Conservation (phyloP, 64 coral and sea anemone genomes). For the Platygyra sinensis region DNA sequence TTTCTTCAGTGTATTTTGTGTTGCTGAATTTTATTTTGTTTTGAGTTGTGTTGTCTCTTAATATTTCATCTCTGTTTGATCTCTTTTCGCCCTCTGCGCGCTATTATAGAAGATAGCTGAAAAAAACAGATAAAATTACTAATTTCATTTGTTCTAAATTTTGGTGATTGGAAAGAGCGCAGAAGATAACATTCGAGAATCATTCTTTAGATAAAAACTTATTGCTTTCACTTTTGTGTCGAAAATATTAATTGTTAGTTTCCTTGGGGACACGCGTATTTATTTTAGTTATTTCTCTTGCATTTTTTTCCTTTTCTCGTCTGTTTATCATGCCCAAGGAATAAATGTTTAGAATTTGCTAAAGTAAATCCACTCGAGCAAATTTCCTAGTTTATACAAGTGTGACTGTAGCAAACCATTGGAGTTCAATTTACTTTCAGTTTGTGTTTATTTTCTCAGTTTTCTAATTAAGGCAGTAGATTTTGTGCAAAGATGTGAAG, state of each 20-base stretch:
- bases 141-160: conserved; percentile 55
- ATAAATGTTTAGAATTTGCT: conserved; percentile 28
- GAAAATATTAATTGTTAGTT: conserved; percentile 40
- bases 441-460: conserved; percentile 37
- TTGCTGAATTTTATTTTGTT: conserved; percentile 29
- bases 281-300: conserved; percentile 28
- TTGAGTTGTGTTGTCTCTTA: conserved; percentile 15
- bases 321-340: conserved; percentile 2
- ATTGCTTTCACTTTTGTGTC: conserved; percentile 34
- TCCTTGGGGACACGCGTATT: conserved; percentile 16
- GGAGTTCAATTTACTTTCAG: conserved; percentile 42
- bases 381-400: conserved; percentile 19
- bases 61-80: conserved; percentile 35
- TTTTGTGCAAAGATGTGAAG: neutral
- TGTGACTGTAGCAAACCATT: conserved; percentile 8
- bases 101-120: conserved; percentile 31
- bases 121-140: conserved; percentile 31
- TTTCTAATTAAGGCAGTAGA: conserved; percentile 17
- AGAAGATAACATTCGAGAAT: conserved; percentile 38
- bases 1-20: conserved; percentile 34
- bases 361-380: conserved; percentile 34
- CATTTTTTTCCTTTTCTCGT: neutral
- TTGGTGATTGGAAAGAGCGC: conserved; percentile 34
- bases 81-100: conserved; percentile 12
- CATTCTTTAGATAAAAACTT: conserved; percentile 8